phyloP scores from a whole-genome alignment of 2,888 invertebrate genomes.

The Antitype chi region DNA sequence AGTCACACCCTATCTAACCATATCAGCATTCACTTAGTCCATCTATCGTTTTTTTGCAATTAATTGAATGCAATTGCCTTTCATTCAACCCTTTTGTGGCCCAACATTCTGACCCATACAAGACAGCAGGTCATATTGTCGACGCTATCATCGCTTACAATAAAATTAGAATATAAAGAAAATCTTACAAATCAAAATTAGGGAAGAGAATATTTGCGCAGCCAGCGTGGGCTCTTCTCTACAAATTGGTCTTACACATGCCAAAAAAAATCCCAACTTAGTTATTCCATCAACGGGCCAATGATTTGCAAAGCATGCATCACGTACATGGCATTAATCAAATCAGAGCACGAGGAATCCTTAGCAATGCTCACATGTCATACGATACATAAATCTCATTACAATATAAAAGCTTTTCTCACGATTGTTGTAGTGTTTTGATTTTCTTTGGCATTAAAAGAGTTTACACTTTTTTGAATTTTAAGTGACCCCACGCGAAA shows the following conservation, averaged over 20 bases:
- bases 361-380: constrained; percentile 75
- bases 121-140: no score
- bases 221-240: neutral
- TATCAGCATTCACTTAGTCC: no score
- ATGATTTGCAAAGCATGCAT: constrained; percentile 45
- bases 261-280: constrained; percentile 39
- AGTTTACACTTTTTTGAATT: neutral
- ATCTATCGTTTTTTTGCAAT: no score
- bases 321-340: constrained; percentile 75
- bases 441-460: constrained; percentile 22
- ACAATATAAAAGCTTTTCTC: constrained; percentile 61
- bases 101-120: no score
- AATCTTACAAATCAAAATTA: neutral
- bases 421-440: constrained; percentile 25
- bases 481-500: neutral
- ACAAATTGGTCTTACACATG: constrained; percentile 11
- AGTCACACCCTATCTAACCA: no score
- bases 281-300: constrained; percentile 34
- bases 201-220: neutral
- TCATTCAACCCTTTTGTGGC: no score
- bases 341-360: constrained; percentile 83
- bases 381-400: constrained; percentile 80
- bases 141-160: neutral
- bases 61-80: no score
- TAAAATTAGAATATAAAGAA: neutral